Base-by-base conservation (phyloP, 2,888 invertebrate species). In the Cryptocephalus moraei region DNA sequence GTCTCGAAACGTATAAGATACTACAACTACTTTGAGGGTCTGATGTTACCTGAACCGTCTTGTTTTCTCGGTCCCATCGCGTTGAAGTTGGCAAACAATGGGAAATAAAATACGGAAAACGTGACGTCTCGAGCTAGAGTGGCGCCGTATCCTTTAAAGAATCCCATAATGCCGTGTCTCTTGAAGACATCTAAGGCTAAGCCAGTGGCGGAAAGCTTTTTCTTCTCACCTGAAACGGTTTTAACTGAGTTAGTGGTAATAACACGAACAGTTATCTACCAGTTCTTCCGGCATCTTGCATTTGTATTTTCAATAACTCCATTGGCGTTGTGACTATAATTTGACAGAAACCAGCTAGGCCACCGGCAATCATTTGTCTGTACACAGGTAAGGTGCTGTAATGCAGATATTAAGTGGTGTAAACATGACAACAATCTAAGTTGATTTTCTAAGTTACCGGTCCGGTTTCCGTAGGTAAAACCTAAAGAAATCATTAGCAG, bases 281-380 rank as follows among this genome's bases (percentile, higher is more conserved):
- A 41, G 91, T 75, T 63, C 95, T 76, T 12, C 95, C 95, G 39
- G 94, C 93, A 71, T 97, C 95, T 73, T 99, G 99, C 81, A 96
- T 85, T 74, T 97, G 96, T 64, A 99, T 99, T 76, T 99, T 99
- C 9, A 99, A 75, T 53, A 99, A 77, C 70, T 99, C 97, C 99
- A 99, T 99, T 4, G 99, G 99, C 1, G 97, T 99, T 11, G 99
- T 99, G 52, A 99, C 81, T 43, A 95, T 75, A 60, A 99, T 95
- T 76, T 99, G 99, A 69, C 94, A 97, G 56, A 94, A 81, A 40
- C 99, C 99, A 1, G 99, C 97, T 59, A 84, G 72, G 3, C 91
- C 97, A 44, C 99, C 99, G 31, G 97, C 94, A 39, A 86, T 53
- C 89, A 95, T 91, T 75, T 96, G 96, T 50, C 91, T 79, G 14